These are phyloP conservation scores for Petrolisthes cinctipes DNA, from an alignment of 2,888 invertebrate genomes.

Conservation along the genomic window DNA sequence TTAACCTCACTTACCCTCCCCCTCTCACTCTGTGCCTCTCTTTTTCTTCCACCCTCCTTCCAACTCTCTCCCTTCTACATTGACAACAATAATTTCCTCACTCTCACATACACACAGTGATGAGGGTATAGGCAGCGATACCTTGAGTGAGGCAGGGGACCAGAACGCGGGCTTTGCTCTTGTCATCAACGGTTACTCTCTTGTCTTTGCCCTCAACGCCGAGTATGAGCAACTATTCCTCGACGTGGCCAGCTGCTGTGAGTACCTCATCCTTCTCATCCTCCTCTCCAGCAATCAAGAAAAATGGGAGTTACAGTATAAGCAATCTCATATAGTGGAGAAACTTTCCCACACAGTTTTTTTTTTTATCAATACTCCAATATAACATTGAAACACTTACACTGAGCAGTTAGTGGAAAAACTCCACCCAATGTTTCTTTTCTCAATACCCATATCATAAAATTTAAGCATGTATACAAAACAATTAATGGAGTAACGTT, in stretches of 20 bases:
- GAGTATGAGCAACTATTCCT: slow-evolving; percentile 89
- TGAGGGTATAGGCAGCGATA: slow-evolving; percentile 70
- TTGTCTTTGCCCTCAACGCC: slow-evolving; percentile 93
- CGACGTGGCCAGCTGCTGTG: slow-evolving; percentile 76
- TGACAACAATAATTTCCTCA: no score
- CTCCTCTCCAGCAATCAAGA: background rate
- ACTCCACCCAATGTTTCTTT: no score
- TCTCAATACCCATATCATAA: no score
- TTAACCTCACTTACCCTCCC: background rate
- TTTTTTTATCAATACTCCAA: no score
- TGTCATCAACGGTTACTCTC: slow-evolving; percentile 96
- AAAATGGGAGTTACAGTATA: background rate
- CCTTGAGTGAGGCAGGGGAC: slow-evolving; percentile 70
- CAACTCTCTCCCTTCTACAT: background rate
- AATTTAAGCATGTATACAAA: no score
- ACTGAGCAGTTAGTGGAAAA: no score
- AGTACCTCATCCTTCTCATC: slow-evolving; percentile 67
- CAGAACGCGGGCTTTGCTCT: slow-evolving; percentile 82
- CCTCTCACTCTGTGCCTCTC: background rate
- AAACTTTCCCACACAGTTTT: no score
- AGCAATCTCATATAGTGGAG: background rate
- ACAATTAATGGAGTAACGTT: no score
- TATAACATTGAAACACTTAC: no score
- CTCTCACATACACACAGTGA: slow-evolving; percentile 73
- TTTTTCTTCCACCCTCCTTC: background rate